Conservation (phyloP, 2,113 vertebrate species). For the Aegotheles bennettii region DNA sequence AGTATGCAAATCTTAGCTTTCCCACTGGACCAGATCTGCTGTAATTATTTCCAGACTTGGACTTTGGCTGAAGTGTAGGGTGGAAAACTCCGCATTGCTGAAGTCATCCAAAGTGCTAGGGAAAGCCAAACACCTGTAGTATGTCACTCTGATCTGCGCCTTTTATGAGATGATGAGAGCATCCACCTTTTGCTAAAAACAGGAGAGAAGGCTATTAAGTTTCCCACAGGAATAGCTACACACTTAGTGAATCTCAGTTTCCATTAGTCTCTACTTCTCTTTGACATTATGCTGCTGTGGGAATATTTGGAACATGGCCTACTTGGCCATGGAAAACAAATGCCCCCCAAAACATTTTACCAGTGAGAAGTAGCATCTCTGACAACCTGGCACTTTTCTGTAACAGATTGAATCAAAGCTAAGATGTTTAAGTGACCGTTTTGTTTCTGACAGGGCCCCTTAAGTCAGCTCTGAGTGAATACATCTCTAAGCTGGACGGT, state of each 20-base stretch:
- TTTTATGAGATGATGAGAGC: conserved; percentile 15
- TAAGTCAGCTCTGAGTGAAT: conserved; percentile 82
- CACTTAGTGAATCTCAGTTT: conserved; percentile 7
- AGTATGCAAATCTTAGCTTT: background rate
- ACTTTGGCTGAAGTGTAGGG: background rate
- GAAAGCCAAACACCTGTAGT: conserved; percentile 1
- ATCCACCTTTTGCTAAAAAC: background rate
- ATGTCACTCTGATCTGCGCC: background rate
- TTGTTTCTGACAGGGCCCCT: conserved; percentile 73
- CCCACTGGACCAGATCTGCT: background rate
- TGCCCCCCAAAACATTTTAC: background rate
- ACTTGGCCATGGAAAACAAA: background rate
- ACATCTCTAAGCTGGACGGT: conserved; percentile 78
- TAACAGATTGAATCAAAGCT: background rate
- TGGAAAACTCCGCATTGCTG: background rate
- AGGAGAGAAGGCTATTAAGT: background rate
- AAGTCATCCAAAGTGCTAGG: background rate
- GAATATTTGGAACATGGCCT: background rate
- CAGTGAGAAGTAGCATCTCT: background rate
- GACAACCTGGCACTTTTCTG: background rate
- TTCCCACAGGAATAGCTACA: background rate
- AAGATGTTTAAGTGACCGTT: background rate
- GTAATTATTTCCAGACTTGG: conserved; percentile 1
- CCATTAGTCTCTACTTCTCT: background rate
- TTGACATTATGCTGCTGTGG: background rate